Conservation (phyloP, 2,113 vertebrate genomes). For the Scatophagus argus region DNA sequence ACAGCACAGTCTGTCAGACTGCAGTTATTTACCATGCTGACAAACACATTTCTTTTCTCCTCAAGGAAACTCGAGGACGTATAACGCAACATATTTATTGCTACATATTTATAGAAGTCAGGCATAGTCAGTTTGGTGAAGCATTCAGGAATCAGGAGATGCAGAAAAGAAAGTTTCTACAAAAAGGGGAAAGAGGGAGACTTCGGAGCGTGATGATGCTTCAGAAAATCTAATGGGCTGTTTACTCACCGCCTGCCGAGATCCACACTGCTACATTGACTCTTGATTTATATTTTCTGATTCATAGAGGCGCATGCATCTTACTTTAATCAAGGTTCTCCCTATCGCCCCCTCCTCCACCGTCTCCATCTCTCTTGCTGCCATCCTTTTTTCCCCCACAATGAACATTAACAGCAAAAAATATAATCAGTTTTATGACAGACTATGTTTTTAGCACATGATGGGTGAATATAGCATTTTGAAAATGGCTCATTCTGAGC, state of each 20-base stretch:
- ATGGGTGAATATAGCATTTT: conserved; percentile 84
- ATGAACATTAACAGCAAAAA: conserved; percentile 78
- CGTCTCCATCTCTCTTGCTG: conserved; percentile 12
- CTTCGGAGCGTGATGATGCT: conserved; percentile 66
- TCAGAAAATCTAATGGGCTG: conserved; percentile 78
- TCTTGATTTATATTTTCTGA: conserved; percentile 81
- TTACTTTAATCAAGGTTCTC: conserved; percentile 82
- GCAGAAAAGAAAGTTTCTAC: conserved; percentile 21
- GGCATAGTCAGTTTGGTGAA: conserved; percentile 67
- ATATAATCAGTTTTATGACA: conserved; percentile 80
- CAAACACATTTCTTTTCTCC: conserved; percentile 54
- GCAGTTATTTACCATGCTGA: conserved; percentile 48
- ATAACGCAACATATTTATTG: conserved; percentile 63
- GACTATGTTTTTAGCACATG: conserved; percentile 83
- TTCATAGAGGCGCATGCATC: conserved; percentile 77
- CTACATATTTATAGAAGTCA: conserved; percentile 60
- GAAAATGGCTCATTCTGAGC: conserved; percentile 72
- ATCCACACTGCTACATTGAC: conserved; percentile 68
- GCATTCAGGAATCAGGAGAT: conserved; percentile 44
- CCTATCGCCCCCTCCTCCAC: conserved; percentile 45
- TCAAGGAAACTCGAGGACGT: conserved; percentile 44
- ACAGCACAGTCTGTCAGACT: conserved; percentile 50
- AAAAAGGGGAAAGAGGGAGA: conserved; percentile 31
- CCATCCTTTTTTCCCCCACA: conserved; percentile 64
- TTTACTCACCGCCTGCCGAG: conserved; percentile 74